Evolutionary conservation across 2,888 invertebrate species (phyloP).

Genomic region (Pycnomerus fuliginosus): DNA sequence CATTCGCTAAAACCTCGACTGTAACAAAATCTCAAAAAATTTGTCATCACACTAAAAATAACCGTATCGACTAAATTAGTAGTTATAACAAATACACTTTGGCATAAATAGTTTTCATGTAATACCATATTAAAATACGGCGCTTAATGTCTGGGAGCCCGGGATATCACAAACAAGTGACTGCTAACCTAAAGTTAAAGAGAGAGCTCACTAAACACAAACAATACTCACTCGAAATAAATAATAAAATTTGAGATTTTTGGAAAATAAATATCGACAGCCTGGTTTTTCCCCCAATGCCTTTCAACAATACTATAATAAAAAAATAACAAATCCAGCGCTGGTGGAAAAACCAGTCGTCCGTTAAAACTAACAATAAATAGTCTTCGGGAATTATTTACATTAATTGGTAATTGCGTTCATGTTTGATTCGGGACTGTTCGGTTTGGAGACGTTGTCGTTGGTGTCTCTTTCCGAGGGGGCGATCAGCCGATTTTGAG

Average conservation of each 20-base stretch:
- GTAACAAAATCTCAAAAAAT: conserved; percentile 23
- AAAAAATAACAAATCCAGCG: conserved; percentile 21
- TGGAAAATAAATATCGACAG: conserved; percentile 27
- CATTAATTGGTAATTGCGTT: conserved; percentile 36
- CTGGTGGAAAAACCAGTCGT: not conserved
- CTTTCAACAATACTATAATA: conserved; percentile 18
- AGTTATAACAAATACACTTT: conserved; percentile 40
- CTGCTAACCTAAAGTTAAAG: conserved; percentile 18
- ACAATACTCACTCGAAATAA: conserved; percentile 31
- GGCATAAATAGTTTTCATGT: conserved; percentile 36
- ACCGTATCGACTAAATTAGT: conserved; percentile 26
- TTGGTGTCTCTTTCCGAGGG: conserved; percentile 43
- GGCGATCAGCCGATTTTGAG: conserved; percentile 43
- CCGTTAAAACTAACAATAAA: conserved; percentile 37
- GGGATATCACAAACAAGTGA: conserved; percentile 26
- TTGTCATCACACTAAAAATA: conserved; percentile 30
- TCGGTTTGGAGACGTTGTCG: conserved; percentile 43
- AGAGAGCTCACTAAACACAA: conserved; percentile 32
- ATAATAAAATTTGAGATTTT: conserved; percentile 32
- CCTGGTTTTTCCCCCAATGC: conserved; percentile 6
- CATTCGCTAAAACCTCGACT: conserved; percentile 34
- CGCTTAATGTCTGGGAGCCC: conserved; percentile 27
- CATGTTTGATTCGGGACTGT: conserved; percentile 37
- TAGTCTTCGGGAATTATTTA: conserved; percentile 31
- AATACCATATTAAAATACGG: conserved; percentile 46